A percentile compares a stretch with the other conserved stretches of the same genome.
phyloP scores from a whole-genome alignment of 2,113 vertebrate genomes.

The Antigone vipio region DNA sequence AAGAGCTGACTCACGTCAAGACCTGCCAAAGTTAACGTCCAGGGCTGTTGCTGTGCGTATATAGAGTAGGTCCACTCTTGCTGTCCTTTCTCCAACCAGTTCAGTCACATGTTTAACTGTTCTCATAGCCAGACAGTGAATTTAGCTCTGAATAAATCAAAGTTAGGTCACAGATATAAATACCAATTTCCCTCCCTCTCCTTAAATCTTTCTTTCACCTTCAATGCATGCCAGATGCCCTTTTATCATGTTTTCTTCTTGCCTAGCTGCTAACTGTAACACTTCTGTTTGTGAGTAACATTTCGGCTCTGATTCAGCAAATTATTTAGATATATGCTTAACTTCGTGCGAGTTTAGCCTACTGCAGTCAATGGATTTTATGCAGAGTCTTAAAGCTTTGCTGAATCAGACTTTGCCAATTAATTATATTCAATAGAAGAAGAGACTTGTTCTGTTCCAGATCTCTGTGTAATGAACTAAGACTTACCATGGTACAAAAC shows the following conservation, averaged over 20 bases:
- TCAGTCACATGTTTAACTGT: background rate
- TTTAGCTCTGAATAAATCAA: background rate
- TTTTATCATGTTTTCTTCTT: background rate
- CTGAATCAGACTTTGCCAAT: background rate
- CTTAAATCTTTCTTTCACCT: background rate
- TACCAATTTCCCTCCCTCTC: background rate
- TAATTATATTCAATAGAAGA: background rate
- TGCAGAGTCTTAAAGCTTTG: background rate
- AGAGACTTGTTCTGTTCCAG: background rate
- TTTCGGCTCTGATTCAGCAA: background rate
- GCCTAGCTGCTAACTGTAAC: background rate
- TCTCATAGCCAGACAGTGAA: background rate
- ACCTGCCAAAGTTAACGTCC: background rate
- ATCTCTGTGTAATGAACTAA: background rate
- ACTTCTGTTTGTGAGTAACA: background rate
- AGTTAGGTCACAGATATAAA: background rate
- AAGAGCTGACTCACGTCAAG: background rate
- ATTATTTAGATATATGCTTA: background rate
- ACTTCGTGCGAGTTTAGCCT: background rate
- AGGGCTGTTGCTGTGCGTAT: background rate
- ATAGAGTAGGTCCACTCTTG: background rate
- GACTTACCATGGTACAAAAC: background rate
- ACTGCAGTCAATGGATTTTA: background rate
- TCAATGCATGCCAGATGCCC: background rate
- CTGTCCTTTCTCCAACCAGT: background rate